A percentile compares a stretch with the other conserved stretches of the same genome.
These are phyloP conservation scores for Drosophila teissieri DNA, from an alignment of 1,140 invertebrate species.

Conservation along the genomic window DNA sequence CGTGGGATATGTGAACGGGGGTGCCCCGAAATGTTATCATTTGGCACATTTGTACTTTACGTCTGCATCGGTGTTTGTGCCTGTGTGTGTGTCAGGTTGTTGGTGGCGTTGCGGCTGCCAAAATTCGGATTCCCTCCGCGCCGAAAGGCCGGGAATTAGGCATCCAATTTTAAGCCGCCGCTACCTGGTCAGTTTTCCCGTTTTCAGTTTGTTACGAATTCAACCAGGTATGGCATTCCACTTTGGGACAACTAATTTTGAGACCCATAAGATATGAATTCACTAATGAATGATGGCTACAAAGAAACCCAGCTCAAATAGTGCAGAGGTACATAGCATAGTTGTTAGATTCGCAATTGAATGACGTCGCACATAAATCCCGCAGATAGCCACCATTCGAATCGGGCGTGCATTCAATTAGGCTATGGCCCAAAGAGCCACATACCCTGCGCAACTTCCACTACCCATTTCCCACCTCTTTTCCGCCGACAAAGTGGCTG, in stretches of 20 bases:
- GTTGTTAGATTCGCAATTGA: not conserved
- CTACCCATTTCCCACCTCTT: not conserved
- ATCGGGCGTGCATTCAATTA: constrained; percentile 30
- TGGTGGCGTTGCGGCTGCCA: constrained; percentile 7
- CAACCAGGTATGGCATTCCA: too few relatives aligned
- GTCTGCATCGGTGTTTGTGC: constrained; percentile 14
- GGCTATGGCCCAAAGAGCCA: not conserved
- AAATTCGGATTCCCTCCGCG: constrained; percentile 8
- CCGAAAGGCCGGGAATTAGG: not conserved
- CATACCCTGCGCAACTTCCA: not conserved
- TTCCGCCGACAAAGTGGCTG: constrained; percentile 10
- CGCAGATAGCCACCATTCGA: not conserved
- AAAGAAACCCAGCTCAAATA: not conserved
- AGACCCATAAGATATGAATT: not conserved
- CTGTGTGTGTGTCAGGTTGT: not conserved
- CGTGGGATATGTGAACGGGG: not conserved
- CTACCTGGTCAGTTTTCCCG: constrained; percentile 21
- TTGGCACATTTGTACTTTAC: constrained; percentile 72
- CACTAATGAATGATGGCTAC: too few relatives aligned
- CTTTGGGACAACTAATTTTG: too few relatives aligned
- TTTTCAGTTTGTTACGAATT: not conserved
- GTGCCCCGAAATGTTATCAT: constrained; percentile 69
- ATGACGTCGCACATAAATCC: not conserved
- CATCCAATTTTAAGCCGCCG: constrained; percentile 26
- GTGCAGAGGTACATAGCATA: not conserved